These are phyloP conservation scores for Ericerus pela DNA, from an alignment of 1,140 invertebrate species.

Conservation along the genomic window DNA sequence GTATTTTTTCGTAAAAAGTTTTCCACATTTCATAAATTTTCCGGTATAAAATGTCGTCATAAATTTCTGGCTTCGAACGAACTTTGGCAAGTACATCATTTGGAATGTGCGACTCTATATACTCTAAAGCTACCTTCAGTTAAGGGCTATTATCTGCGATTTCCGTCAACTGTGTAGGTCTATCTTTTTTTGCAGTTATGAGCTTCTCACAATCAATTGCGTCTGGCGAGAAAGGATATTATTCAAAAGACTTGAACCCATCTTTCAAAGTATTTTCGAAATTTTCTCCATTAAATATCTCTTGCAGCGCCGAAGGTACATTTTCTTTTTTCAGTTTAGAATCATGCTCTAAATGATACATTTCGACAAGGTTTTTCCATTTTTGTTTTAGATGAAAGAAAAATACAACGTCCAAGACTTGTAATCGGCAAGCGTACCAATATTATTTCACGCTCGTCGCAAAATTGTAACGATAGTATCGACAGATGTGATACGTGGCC, in stretches of 20 bases:
- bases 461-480: not conserved
- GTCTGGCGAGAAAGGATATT: not conserved
- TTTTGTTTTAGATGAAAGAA: not conserved
- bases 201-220: not conserved
- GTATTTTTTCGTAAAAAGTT: not conserved
- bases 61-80: not conserved
- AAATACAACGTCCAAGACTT: not conserved
- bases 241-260: not conserved
- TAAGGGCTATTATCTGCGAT: not conserved
- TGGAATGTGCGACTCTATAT: not conserved
- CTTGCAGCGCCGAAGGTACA: not conserved
- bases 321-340: not conserved
- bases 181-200: not conserved
- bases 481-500: not conserved
- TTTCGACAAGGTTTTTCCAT: not conserved
- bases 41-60: not conserved
- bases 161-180: too few relatives aligned
- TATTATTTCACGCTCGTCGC: not conserved
- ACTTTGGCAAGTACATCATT: not conserved
- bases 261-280: not conserved
- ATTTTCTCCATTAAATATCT: not conserved
- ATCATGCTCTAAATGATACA: not conserved
- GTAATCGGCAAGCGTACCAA: not conserved
- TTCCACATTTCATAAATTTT: not conserved
- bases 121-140: not conserved